Percentiles rank a stretch among this genome's conserved stretches.
Conservation (phyloP, 2,113 vertebrate genomes). For the Amphilophus citrinellus region DNA sequence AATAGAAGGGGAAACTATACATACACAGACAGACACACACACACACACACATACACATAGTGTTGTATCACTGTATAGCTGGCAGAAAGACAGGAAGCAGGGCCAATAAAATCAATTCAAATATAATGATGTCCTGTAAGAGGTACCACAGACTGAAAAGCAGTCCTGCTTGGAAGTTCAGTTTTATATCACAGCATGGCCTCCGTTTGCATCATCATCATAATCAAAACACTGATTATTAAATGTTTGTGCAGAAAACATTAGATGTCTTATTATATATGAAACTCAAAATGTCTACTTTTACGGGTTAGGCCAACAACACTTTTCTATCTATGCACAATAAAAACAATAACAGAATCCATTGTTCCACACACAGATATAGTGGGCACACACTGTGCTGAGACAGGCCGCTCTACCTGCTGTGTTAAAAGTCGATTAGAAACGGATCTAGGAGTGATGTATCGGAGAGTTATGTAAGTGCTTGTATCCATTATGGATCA, state of each 20-base stretch:
- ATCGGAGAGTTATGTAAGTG: conserved; percentile 23
- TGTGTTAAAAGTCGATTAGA: conserved; percentile 40
- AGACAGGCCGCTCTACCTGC: conserved; percentile 11
- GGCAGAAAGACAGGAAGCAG: no score
- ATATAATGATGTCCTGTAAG: no score
- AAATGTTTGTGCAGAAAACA: neutral
- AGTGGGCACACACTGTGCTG: conserved; percentile 11
- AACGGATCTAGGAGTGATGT: neutral
- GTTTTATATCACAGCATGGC: no score
- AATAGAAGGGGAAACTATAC: neutral
- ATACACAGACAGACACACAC: no score
- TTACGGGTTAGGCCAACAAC: neutral
- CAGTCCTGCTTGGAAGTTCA: no score
- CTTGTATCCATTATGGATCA: conserved; percentile 21
- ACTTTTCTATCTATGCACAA: neutral
- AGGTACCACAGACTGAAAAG: no score
- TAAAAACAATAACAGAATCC: neutral
- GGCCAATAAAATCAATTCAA: no score
- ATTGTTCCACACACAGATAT: neutral
- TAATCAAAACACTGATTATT: neutral
- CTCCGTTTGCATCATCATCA: neutral
- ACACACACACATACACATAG: no score
- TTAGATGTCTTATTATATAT: neutral
- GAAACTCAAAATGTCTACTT: neutral
- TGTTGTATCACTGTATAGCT: no score